Percentiles rank a stretch among this genome's conserved stretches.
phyloP scores from a whole-genome alignment of 1,140 invertebrate genomes.

The Ericerus pela region DNA sequence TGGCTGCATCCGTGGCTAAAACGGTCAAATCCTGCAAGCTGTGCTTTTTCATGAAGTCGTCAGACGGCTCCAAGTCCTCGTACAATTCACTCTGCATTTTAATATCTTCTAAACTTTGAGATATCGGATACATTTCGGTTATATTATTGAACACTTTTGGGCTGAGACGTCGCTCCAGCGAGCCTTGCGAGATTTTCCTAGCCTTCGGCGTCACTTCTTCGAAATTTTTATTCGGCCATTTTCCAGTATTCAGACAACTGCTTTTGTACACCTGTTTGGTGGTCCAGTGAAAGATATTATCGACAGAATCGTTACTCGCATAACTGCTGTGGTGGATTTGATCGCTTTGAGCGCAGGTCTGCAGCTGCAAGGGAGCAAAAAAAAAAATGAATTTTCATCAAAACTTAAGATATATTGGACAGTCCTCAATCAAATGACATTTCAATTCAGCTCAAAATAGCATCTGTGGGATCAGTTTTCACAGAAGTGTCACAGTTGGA shows the following conservation, averaged over 20 bases:
- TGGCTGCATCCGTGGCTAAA: neutral
- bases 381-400: no score
- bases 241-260: neutral
- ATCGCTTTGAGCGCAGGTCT: no score
- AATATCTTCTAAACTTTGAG: conserved; percentile 42
- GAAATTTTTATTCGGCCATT: neutral
- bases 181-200: neutral
- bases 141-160: neutral
- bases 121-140: conserved; percentile 11
- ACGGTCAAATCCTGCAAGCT: neutral
- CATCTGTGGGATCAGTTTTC: no score
- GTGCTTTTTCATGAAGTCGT: neutral
- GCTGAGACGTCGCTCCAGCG: neutral
- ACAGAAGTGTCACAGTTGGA: no score
- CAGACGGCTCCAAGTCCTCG: neutral
- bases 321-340: no score
- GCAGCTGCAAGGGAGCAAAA: no score
- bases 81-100: conserved; percentile 25
- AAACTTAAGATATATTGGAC: no score
- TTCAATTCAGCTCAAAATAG: no score
- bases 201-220: neutral
- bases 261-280: neutral
- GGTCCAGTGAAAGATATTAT: neutral
- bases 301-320: neutral
- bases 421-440: no score